Evolutionary conservation across 2,113 vertebrate species (phyloP).

Genomic region (Aythya baeri): DNA sequence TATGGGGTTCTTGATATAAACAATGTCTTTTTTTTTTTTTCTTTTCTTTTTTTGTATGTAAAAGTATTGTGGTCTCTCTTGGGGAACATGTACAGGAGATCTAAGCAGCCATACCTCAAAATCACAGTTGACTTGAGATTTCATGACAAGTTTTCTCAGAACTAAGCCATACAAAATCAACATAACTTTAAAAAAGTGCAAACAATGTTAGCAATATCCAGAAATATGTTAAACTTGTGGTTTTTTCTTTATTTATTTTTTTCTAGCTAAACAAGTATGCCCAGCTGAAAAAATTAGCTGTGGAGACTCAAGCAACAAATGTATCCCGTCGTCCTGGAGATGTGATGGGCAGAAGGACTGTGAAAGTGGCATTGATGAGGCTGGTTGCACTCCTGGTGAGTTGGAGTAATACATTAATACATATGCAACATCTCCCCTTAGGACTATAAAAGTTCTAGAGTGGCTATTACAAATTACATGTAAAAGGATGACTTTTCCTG

Average conservation of each 20-base stretch:
- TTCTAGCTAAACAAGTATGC: slow-evolving; percentile 89
- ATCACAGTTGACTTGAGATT: background rate
- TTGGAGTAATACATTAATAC: background rate
- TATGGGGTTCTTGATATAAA: background rate
- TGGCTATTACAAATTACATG: background rate
- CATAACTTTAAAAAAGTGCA: background rate
- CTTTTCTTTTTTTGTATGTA: background rate
- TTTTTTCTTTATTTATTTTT: slow-evolving; percentile 3
- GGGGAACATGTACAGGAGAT: accelerated
- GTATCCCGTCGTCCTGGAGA: slow-evolving; percentile 92
- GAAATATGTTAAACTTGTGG: background rate
- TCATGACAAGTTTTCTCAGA: background rate
- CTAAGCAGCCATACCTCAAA: background rate
- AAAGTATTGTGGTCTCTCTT: background rate
- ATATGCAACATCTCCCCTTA: background rate
- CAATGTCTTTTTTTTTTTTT: too few species aligned
- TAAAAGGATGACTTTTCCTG: background rate
- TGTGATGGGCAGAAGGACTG: slow-evolving; percentile 96
- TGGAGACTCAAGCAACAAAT: slow-evolving; percentile 88
- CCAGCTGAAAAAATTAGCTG: slow-evolving; percentile 95
- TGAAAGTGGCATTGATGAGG: slow-evolving; percentile 91
- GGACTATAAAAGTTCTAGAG: background rate
- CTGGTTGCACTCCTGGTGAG: slow-evolving; percentile 90
- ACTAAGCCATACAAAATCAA: background rate
- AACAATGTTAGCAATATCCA: background rate